Evolutionary conservation across 2,113 vertebrate species (phyloP).

Genomic region (Phyllostomus discolor): DNA sequence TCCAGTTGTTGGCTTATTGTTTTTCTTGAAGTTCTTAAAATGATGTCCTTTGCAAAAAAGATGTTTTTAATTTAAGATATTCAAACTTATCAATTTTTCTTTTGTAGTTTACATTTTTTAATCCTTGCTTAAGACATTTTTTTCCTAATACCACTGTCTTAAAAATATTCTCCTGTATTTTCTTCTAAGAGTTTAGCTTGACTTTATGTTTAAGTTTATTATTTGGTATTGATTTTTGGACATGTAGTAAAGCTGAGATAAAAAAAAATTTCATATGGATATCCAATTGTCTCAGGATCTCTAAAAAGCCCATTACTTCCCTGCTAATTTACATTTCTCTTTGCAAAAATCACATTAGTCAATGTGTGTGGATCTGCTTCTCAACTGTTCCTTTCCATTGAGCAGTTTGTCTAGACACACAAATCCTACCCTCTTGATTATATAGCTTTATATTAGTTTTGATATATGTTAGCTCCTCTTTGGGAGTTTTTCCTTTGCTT

Average conservation of each 20-base stretch:
- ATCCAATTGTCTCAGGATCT: neutral
- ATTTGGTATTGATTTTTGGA: neutral
- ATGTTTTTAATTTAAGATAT: neutral
- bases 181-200: neutral
- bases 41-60: neutral
- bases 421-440: neutral
- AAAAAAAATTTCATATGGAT: neutral
- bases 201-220: neutral
- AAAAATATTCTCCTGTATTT: neutral
- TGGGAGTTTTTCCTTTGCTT: neutral
- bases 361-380: neutral
- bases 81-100: neutral
- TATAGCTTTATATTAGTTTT: neutral
- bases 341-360: neutral
- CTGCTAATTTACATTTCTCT: neutral
- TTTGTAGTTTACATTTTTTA: neutral
- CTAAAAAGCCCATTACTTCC: neutral
- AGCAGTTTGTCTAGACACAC: neutral
- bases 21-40: neutral
- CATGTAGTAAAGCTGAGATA: neutral
- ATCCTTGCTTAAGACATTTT: neutral
- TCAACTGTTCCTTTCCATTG: neutral
- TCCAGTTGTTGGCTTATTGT: neutral
- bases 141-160: neutral
- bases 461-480: neutral